Evolutionary conservation across 2,797 vertebrate genomes (phyloP).

Genomic region (Pogonophryne albipinna): DNA sequence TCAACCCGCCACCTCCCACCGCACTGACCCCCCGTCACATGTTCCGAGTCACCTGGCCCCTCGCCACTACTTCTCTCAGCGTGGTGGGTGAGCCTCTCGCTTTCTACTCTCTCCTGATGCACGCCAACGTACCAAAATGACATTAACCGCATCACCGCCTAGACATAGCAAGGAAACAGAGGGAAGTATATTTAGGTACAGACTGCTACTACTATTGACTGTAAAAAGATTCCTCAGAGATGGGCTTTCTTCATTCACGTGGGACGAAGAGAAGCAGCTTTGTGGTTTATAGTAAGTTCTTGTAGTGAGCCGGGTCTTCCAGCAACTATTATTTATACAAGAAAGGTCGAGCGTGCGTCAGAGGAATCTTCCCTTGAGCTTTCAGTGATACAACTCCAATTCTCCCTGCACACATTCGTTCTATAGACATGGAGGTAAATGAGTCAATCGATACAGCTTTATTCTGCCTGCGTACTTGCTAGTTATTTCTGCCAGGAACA

Average conservation of each 20-base stretch:
- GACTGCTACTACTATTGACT: conserved; percentile 77
- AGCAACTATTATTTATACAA: conserved; percentile 52
- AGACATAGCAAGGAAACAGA: conserved; percentile 58
- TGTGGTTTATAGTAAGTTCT: conserved; percentile 64
- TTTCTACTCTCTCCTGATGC: conserved; percentile 23
- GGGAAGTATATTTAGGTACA: conserved; percentile 79
- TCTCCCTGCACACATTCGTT: conserved; percentile 33
- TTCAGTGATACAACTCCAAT: conserved; percentile 43
- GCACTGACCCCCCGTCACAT: conserved; percentile 78
- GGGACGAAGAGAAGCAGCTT: conserved; percentile 78
- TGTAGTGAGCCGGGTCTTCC: conserved; percentile 52
- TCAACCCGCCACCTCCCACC: conserved; percentile 78
- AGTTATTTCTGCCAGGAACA: conserved; percentile 29
- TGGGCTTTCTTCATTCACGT: conserved; percentile 69
- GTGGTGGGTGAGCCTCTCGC: conserved; percentile 38
- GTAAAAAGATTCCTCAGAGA: conserved; percentile 67
- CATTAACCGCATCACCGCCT: conserved; percentile 65
- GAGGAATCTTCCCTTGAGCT: conserved; percentile 48
- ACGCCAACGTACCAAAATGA: conserved; percentile 33
- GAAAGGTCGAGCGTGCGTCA: conserved; percentile 61
- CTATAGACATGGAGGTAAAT: conserved; percentile 31
- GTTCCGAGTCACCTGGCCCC: conserved; percentile 74
- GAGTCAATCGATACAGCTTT: conserved; percentile 35
- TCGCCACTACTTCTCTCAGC: conserved; percentile 46
- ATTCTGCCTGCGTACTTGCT: conserved; percentile 31